Base-by-base conservation (phyloP, 2,888 invertebrate species). In the Prenolepis imparis region DNA sequence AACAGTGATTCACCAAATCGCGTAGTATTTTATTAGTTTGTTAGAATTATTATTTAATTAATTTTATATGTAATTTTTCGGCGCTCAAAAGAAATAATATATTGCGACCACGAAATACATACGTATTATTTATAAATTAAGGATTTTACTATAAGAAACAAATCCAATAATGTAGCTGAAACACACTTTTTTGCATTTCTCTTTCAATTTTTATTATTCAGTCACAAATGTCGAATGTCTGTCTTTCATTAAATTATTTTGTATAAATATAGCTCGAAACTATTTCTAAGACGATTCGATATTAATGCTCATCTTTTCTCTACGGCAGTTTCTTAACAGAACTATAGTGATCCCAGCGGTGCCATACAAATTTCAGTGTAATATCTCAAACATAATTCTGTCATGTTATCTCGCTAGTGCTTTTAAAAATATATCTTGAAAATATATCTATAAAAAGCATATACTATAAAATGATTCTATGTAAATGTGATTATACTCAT, bases 401-500 rank as follows among this genome's bases (percentile, higher is more conserved):
- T 28, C 39, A 39, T 24, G 12, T 24, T 66, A 28, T 57, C 39
- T 21, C 39, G 3, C 12, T 12, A 18, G 39, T 39, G n/a, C 67
- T 57, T 57, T 77, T 11, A 39, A 68, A 77, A 68, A 68, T 77
- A 52, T 57, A 68, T 68, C 57, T 77, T 77, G 48, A 52, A n/a
- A n/a, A n/a, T n/a, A n/a, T n/a, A n/a, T n/a, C 41, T 32, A 57
- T 57, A 39, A 68, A 68, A 68, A 68, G 28, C n/a, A n/a, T 48
- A 18, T 5, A 39, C n/a, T 28, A 32, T 32, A 55, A n/a, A 28
- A 15, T n/a, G 55, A 21, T 55, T 39, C 48, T 39, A 61, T 67
- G 15, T 28, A 36, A 28, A 28, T n/a, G n/a, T n/a, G 77, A 55
- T 21, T 11, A 36, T 68, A 18, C 8, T 68, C 55, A 28, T 77